Evolutionary conservation across 2,888 invertebrate species (phyloP), one percentile per base, ranked within the genome.

Genomic region (Pandemis corylana): DNA sequence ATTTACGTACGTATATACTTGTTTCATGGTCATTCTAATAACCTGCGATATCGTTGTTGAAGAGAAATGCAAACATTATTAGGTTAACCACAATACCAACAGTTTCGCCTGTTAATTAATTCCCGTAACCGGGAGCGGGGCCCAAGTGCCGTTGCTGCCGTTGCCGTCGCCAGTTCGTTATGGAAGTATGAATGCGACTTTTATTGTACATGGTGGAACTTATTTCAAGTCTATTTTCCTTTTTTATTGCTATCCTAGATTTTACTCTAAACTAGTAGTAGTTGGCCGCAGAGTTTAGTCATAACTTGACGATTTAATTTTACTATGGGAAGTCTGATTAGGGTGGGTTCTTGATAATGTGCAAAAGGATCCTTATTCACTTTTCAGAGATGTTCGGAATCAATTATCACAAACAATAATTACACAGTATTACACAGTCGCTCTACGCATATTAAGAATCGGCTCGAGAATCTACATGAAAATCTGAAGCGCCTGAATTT

Each of bases 31-130:
- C 7, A 42, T 28, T 44, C 12, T 56, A n/a, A 12, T 46, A 20
- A 15, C 12, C n/a, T 49, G 86, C 85, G 90, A 94, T 93, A 93
- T 92, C 91, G 91, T 91, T 88, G 88, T 84, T 89, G 87, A 91
- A 94, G 93, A 90, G 93, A 87, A 89, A 87, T 87, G 93, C 91
- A 92, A 94, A 94, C 92, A 94, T 90, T 89, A 92, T 83, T 90
- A 91, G 93, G 91, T 93, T 91, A 90, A 93, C 93, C 93, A 91
- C 89, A 90, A 91, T 92, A 91, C 85, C 91, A 36, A 36, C 28
- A 36, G 92, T 93, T 94, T 94, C 93, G 93, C 89, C 87, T 86
- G 91, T 90, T 94, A 93, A 94, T 94, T 94, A 94, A 94, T 94
- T 94, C 89, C 85, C 85, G 87, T 88, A 88, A 89, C 90, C 88